Percentiles rank a stretch among this genome's conserved stretches.
phyloP scores from a whole-genome alignment of 2,888 invertebrate genomes.

The Nemapogon koenigi region DNA sequence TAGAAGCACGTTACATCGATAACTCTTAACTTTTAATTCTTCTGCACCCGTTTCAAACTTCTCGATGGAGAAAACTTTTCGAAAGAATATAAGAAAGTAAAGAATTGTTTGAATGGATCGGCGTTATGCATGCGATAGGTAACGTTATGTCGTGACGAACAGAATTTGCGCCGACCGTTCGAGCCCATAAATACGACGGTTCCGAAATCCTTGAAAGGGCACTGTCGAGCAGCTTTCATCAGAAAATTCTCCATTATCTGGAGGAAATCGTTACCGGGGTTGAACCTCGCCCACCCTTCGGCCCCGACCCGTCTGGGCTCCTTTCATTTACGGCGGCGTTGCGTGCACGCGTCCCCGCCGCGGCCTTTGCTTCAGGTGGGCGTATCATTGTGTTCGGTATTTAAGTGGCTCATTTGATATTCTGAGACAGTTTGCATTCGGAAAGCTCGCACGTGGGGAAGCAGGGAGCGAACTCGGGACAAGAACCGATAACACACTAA shows the following conservation, averaged over 20 bases:
- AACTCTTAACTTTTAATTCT: constrained; percentile 28
- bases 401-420: constrained; percentile 63
- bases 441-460: constrained; percentile 48
- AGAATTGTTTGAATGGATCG: constrained; percentile 26
- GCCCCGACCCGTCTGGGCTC: constrained; percentile 39
- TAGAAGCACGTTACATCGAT: constrained; percentile 36
- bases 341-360: constrained; percentile 53
- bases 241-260: constrained; percentile 61
- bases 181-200: constrained; percentile 46
- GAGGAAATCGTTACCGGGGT: constrained; percentile 61
- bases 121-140: constrained; percentile 38
- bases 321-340: constrained; percentile 54
- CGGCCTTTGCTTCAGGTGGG: constrained; percentile 59
- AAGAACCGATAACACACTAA: constrained; percentile 25
- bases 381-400: constrained; percentile 58
- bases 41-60: constrained; percentile 28
- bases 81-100: constrained; percentile 26
- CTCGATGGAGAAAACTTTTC: constrained; percentile 21
- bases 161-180: constrained; percentile 43
- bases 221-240: constrained; percentile 54
- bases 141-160: constrained; percentile 39
- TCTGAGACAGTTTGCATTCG: constrained; percentile 60
- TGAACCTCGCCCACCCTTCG: constrained; percentile 46
- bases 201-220: constrained; percentile 55
- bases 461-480: constrained; percentile 35